These are phyloP conservation scores for Ceriagrion tenellum DNA, from an alignment of 2,888 invertebrate genomes.

Conservation along the genomic window DNA sequence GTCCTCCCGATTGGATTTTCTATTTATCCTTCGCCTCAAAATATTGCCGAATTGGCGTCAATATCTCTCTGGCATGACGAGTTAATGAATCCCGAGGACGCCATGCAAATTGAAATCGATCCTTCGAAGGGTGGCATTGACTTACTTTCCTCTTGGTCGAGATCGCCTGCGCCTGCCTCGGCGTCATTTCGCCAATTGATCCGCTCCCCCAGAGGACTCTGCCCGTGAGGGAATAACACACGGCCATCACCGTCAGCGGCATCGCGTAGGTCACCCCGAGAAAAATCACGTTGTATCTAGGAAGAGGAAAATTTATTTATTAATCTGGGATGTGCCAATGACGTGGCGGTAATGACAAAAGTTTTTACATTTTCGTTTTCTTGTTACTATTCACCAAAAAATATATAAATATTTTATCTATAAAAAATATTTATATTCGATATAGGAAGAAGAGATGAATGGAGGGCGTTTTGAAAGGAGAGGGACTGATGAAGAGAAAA, in stretches of 20 bases:
- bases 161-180: slow-evolving; percentile 78
- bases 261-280: slow-evolving; percentile 80
- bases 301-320: not conserved
- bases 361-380: no score
- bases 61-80: not conserved
- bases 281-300: slow-evolving; percentile 79
- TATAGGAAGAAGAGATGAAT: no score
- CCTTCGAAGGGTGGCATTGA: not conserved
- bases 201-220: slow-evolving; percentile 80
- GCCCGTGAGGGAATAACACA: slow-evolving; percentile 80
- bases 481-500: no score
- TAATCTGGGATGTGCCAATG: no score
- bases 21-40: not conserved
- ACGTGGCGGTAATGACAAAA: not conserved
- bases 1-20: not conserved
- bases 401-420: no score
- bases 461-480: no score
- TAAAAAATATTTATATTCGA: no score
- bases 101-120: slow-evolving; percentile 17
- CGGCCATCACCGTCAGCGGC: slow-evolving; percentile 79
- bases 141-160: slow-evolving; percentile 80
- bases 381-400: not conserved
- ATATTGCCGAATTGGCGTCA: not conserved
- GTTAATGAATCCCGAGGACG: not conserved
- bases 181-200: slow-evolving; percentile 80